Base-by-base conservation (phyloP, 1,140 invertebrate genomes). In the Drosophila mauritiana region DNA sequence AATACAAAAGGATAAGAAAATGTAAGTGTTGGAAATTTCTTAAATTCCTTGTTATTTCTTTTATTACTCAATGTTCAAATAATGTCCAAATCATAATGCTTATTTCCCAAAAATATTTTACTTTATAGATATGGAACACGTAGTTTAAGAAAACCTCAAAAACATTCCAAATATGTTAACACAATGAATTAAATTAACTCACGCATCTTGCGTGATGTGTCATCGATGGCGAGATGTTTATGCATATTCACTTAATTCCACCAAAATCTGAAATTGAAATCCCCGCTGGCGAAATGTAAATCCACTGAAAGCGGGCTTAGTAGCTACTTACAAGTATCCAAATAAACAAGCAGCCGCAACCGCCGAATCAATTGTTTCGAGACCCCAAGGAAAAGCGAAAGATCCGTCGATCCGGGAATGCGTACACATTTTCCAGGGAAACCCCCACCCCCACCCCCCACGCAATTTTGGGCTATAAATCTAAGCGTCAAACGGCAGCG, bases 301-400 rank as follows among this genome's bases (percentile, higher is more conserved):
- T 13, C 39, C n/a, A 22, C 34, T 39, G 39, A 55, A 53, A 64
- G 58, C 61, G 45, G 54, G 73, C 81, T 56, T 78, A 81, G 70
- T 74, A 81, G 82, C 81, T 81, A 78, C 78, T 81, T 81, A 81
- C 78, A 81, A 77, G 78, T 77, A 78, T 81, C 73, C 52, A 49
- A 55, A 65, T 56, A 81, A 74, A 67, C 69, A 74, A 65, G 73
- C 73, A 85, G 81, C 83, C 81, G 78, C 81, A 86, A 86, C 83
- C 81, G 78, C 78, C 10, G 27, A 68, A 67, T 67, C 67, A 70
- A 70, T 70, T 63, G 59, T 63, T 54, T 57, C 43, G 64, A 69
- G 31, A 57, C 42, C 39, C 31, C 31, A 7, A 34, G 46, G 25
- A 49, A 42, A 34, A 67, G 10, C 2, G 13, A 7, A 61, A 34